Conservation (phyloP, 23 tunicate genomes). For the Styela clava region DNA sequence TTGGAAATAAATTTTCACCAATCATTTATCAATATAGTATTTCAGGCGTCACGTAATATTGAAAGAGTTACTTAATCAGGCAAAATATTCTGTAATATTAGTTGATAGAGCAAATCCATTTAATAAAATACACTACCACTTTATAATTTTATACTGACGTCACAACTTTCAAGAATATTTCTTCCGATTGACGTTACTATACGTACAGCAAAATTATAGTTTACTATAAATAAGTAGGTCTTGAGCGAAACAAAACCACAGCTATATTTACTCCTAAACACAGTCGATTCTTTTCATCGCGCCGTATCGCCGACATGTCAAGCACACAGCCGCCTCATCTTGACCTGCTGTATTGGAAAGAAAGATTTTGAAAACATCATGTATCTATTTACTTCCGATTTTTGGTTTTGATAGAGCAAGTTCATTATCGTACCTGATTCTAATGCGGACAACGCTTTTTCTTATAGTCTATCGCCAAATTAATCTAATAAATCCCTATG, state of each 20-base stretch:
- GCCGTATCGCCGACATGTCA: background rate
- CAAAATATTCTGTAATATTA: too few species aligned
- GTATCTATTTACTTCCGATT: background rate
- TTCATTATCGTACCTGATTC: background rate
- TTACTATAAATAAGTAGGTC: background rate
- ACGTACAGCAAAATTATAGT: background rate
- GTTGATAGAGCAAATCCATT: too few species aligned
- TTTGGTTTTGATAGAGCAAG: background rate
- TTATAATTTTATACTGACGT: too few species aligned
- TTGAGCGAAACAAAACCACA: constrained; percentile 20
- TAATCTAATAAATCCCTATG: too few species aligned
- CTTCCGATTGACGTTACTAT: background rate
- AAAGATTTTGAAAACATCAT: background rate
- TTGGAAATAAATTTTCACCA: too few species aligned
- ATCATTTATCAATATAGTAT: too few species aligned
- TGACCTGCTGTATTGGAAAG: constrained; percentile 8
- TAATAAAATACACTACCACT: too few species aligned
- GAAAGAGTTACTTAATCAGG: too few species aligned
- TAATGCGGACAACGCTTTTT: too few species aligned
- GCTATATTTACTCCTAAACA: constrained; percentile 17
- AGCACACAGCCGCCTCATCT: constrained; percentile 16
- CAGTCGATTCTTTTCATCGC: constrained; percentile 10
- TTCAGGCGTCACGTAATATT: too few species aligned
- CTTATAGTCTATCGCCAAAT: too few species aligned
- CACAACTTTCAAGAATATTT: too few species aligned